Evolutionary conservation across 2,797 vertebrate genomes (phyloP).

Genomic region (Triplophysa yarkandensis): DNA sequence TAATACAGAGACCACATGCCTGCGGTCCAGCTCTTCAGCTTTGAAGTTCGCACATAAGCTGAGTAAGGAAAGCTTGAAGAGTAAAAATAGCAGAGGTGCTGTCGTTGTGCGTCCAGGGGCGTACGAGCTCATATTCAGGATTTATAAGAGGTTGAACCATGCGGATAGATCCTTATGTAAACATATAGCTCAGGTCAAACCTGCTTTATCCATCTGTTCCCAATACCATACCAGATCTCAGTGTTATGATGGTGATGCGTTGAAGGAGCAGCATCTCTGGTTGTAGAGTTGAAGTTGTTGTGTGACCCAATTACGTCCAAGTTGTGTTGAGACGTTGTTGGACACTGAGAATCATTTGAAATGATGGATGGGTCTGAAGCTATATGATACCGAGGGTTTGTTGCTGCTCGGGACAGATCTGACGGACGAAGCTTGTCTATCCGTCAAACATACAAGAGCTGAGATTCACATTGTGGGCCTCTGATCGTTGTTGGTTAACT

Average conservation of each 20-base stretch:
- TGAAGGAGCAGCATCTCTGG: conserved; percentile 22
- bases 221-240: conserved; percentile 16
- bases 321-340: conserved; percentile 38
- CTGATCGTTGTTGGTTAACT: conserved; percentile 37
- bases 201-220: conserved; percentile 35
- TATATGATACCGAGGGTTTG: neutral
- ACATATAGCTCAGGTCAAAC: conserved; percentile 45
- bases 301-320: conserved; percentile 47
- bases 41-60: conserved; percentile 53
- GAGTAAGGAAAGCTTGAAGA: conserved; percentile 43
- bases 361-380: conserved; percentile 33
- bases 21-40: conserved; percentile 39
- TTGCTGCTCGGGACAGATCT: conserved; percentile 2
- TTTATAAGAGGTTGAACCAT: conserved; percentile 46
- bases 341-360: conserved; percentile 41
- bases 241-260: conserved; percentile 24
- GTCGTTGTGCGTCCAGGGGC: conserved; percentile 35
- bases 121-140: conserved; percentile 43
- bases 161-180: conserved; percentile 48
- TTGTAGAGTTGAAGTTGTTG: conserved; percentile 7
- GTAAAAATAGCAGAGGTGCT: conserved; percentile 54
- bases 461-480: conserved; percentile 24
- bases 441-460: conserved; percentile 31
- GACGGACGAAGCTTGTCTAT: conserved; percentile 29
- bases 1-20: conserved; percentile 23